Evolutionary conservation across 2,888 invertebrate genomes (phyloP).

Genomic region (Agrochola circellaris): DNA sequence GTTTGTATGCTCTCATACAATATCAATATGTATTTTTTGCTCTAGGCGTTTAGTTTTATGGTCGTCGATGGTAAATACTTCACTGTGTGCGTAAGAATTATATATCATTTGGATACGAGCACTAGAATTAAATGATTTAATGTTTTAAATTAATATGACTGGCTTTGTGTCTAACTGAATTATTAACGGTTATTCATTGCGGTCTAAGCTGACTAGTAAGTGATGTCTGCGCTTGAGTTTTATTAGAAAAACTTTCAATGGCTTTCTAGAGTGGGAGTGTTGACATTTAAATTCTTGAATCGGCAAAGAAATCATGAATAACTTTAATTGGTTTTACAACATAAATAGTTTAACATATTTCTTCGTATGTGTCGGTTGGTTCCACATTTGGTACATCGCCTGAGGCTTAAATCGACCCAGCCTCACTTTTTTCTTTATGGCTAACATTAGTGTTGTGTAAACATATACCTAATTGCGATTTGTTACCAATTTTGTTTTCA

Average conservation of each 20-base stretch:
- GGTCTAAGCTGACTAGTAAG: conserved; percentile 52
- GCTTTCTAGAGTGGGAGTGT: conserved; percentile 30
- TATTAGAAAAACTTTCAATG: conserved; percentile 35
- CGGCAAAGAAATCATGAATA: conserved; percentile 56
- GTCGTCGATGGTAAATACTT: conserved; percentile 56
- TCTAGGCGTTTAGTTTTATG: conserved; percentile 79
- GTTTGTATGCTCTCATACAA: conserved; percentile 76
- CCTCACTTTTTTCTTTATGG: conserved; percentile 71
- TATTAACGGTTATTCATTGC: conserved; percentile 50
- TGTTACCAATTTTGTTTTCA: conserved; percentile 78
- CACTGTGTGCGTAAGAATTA: conserved; percentile 54
- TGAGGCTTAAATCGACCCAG: conserved; percentile 70
- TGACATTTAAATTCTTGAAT: conserved; percentile 54
- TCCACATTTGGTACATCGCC: conserved; percentile 68
- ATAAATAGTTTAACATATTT: conserved; percentile 76
- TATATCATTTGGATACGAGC: conserved; percentile 53
- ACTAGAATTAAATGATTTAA: conserved; percentile 61
- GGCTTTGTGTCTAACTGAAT: conserved; percentile 59
- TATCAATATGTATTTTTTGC: conserved; percentile 82
- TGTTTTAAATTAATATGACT: conserved; percentile 61
- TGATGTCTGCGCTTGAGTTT: conserved; percentile 34
- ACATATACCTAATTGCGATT: conserved; percentile 81
- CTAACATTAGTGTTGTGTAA: conserved; percentile 79
- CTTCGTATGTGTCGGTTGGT: conserved; percentile 74
- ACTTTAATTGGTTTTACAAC: conserved; percentile 77